phyloP scores from a whole-genome alignment of 2,888 invertebrate species.

The Protodeltote pygarga region DNA sequence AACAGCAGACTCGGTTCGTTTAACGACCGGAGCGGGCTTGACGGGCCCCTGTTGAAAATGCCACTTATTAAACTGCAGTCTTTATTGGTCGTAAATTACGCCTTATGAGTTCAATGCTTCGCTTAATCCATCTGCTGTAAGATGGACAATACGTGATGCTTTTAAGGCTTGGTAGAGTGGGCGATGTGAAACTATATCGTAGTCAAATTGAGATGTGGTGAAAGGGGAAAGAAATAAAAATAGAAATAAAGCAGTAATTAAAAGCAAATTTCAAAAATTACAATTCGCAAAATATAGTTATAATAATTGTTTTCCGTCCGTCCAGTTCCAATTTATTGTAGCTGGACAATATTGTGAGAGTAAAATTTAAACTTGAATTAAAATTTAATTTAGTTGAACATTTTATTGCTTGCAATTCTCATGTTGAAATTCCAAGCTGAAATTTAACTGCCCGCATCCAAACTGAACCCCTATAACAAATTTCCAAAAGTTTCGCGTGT shows the following conservation, averaged over 20 bases:
- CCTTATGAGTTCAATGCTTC: constrained; percentile 77
- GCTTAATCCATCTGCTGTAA: constrained; percentile 61
- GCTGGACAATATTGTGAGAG: no score
- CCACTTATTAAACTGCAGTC: constrained; percentile 74
- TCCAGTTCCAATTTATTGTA: no score
- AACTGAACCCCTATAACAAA: constrained; percentile 24
- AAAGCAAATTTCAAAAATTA: no score
- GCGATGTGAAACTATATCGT: not conserved
- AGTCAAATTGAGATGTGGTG: no score
- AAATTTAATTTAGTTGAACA: not conserved
- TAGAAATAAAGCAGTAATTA: no score
- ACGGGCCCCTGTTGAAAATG: constrained; percentile 67
- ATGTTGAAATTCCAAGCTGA: not conserved
- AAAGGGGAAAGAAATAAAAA: no score
- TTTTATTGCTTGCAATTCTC: constrained; percentile 18
- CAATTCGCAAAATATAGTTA: no score
- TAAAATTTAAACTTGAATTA: not conserved
- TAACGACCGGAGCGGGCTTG: constrained; percentile 59
- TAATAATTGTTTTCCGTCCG: no score
- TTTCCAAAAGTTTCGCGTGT: constrained; percentile 20
- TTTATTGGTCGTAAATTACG: constrained; percentile 76
- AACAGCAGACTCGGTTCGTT: constrained; percentile 48
- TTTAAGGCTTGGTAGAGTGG: constrained; percentile 17
- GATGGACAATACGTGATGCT: constrained; percentile 50
- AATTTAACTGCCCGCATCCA: constrained; percentile 26